Base-by-base conservation (phyloP, 2,113 vertebrate species). In the Perccottus glenii region DNA sequence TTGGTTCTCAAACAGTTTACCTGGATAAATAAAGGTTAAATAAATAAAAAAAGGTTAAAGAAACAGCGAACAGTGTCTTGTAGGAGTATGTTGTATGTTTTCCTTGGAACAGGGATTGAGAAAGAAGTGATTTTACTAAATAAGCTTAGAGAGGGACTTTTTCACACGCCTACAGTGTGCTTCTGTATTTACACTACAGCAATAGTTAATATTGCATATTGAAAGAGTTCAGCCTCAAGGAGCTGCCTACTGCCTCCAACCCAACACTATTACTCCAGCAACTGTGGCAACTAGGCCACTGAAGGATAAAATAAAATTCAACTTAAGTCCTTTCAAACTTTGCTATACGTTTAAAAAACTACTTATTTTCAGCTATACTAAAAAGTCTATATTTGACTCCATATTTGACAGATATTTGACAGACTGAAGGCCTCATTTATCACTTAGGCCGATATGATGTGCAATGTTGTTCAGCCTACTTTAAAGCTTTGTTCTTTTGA, bases 201-300 rank as follows among this genome's bases (percentile, higher is more conserved):
- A 86, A 77, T 71, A 87, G 84, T 80, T 73, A 87, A 81, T 84
- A 88, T 60, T 60, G 72, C 75, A 68, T 73, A 77, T 74, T 87
- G 60, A 80, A 72, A 61, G 75, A 47, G 76, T 73, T 87, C 76
- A 86, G 88, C 85, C 85, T 60, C 75, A 81, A 81, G 77, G 74
- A 68, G 60, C 85, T 77, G 82, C 86, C 86, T 81, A 90, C 88
- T 85, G 80, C 67, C 77, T 85, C 71, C 84, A 88, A 58, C 86
- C 78, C 80, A 87, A 82, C 27, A 16, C 77, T 87, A 68, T 66
- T 72, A 77, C 75, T 72, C n/a, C n/a, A n/a, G 68, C 43, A 74
- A 70, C 53, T 51, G 11, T 36, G 43, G 64, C 35, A 89, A 79
- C 65, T 16, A 80, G 82, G 79, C 68, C 81, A 88, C 55, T 58